These are phyloP conservation scores for Hyposoter dolosus DNA, from an alignment of 2,888 invertebrate genomes.

Conservation along the genomic window DNA sequence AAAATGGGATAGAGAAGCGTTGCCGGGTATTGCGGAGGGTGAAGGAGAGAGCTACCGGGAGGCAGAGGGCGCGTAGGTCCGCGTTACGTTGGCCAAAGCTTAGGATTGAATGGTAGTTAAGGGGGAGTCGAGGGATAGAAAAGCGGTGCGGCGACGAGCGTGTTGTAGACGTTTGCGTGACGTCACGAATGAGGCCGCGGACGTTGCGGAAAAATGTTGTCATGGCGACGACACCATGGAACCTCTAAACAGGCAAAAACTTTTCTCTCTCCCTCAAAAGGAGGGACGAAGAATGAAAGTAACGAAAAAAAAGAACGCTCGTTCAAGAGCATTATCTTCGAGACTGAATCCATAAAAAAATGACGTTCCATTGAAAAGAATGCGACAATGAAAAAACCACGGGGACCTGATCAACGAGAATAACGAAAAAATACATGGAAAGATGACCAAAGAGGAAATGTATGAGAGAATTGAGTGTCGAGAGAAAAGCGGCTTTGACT, in stretches of 20 bases:
- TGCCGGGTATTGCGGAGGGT: background rate
- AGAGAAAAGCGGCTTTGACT: constrained; percentile 54
- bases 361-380: constrained; percentile 3
- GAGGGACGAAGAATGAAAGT: background rate
- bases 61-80: constrained; percentile 16
- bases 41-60: background rate
- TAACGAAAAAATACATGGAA: constrained; percentile 20
- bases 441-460: constrained; percentile 13
- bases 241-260: constrained; percentile 41
- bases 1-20: background rate
- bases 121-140: constrained; percentile 13
- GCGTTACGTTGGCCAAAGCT: constrained; percentile 42
- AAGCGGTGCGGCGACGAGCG: constrained; percentile 70
- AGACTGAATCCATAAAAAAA: background rate
- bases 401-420: constrained; percentile 50
- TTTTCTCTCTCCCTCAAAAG: background rate
- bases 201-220: constrained; percentile 83
- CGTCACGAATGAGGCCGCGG: constrained; percentile 83
- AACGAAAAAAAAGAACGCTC: background rate
- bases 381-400: background rate
- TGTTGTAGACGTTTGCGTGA: constrained; percentile 76
- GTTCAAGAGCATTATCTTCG: background rate
- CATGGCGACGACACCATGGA: constrained; percentile 77
- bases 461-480: constrained; percentile 10
- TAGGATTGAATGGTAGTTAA: constrained; percentile 36